Conservation (phyloP, 53 echinoderm and acorn worm species). For the Pentamera pediparva region DNA sequence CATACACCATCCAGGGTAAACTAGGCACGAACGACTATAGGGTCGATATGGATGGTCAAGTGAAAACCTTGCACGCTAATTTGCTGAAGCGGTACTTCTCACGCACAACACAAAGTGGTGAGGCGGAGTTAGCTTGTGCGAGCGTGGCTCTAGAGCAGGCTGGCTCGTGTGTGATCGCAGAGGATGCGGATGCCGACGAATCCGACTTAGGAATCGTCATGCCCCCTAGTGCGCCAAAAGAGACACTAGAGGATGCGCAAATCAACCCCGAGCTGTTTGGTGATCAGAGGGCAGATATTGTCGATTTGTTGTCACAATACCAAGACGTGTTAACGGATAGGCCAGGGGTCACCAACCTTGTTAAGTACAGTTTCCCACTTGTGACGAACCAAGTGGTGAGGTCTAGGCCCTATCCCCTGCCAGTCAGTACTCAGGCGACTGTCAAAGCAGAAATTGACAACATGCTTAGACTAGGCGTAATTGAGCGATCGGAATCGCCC, state of each 20-base stretch:
- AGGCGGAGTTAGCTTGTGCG: background rate
- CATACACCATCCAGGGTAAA: constrained; percentile 26
- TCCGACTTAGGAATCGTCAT: background rate
- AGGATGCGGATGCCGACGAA: background rate
- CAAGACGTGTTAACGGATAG: background rate
- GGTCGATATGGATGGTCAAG: constrained; percentile 29
- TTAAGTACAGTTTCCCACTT: background rate
- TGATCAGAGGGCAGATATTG: background rate
- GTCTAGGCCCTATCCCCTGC: constrained; percentile 2
- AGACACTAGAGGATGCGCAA: background rate
- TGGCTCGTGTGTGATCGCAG: background rate
- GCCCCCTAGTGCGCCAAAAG: background rate
- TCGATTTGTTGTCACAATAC: background rate
- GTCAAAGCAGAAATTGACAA: background rate
- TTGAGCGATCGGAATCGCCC: constrained; percentile 31
- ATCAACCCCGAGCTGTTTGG: background rate
- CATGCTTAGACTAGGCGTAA: constrained; percentile 38
- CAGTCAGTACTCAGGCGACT: background rate
- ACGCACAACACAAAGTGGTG: background rate
- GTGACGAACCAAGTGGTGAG: background rate
- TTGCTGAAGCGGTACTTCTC: constrained; percentile 40
- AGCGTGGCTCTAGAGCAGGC: background rate
- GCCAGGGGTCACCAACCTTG: constrained; percentile 12
- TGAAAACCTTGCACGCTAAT: constrained; percentile 48
- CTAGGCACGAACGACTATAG: constrained; percentile 41